Percentiles rank a stretch among this genome's conserved stretches.
Conservation (phyloP, 2,797 vertebrate species). For the Sebastolobus altivelis region DNA sequence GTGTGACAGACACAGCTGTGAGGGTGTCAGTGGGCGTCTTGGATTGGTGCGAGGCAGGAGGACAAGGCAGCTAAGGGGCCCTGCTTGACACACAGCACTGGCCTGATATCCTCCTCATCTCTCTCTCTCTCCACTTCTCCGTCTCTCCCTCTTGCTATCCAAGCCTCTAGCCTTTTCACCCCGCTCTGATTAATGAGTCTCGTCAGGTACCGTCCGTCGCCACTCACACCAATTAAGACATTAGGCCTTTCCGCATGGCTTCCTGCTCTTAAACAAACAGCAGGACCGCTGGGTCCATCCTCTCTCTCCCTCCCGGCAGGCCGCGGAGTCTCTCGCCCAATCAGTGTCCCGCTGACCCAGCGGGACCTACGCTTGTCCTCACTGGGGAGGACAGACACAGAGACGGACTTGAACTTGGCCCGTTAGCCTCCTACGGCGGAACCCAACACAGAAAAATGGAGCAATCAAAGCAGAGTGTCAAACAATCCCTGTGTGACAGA, state of each 20-base stretch:
- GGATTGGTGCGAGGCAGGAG: conserved; percentile 39
- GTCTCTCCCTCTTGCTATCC: conserved; percentile 31
- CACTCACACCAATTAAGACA: conserved; percentile 85
- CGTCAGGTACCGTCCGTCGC: conserved; percentile 82
- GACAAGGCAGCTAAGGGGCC: conserved; percentile 50
- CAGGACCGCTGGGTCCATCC: conserved; percentile 62
- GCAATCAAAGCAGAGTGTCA: conserved; percentile 76
- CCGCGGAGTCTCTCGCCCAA: conserved; percentile 62
- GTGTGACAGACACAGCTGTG: conserved; percentile 77
- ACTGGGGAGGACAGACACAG: conserved; percentile 52
- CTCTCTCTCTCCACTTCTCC: conserved; percentile 1
- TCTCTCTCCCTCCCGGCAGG: conserved; percentile 46
- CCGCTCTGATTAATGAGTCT: conserved; percentile 80
- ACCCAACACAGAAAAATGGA: conserved; percentile 67
- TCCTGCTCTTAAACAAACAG: conserved; percentile 81
- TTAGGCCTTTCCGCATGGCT: conserved; percentile 72
- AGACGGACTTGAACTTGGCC: conserved; percentile 55
- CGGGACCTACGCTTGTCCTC: conserved; percentile 54
- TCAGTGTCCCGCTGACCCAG: conserved; percentile 73
- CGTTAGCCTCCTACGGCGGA: conserved; percentile 74
- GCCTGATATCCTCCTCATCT: conserved; percentile 12
- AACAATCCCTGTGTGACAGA: conserved; percentile 68
- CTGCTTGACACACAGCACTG: conserved; percentile 46
- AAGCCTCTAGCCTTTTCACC: conserved; percentile 69
- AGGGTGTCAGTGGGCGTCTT: conserved; percentile 70